Base-by-base conservation (phyloP, 2,797 vertebrate species). In the Nyctalus aviator region DNA sequence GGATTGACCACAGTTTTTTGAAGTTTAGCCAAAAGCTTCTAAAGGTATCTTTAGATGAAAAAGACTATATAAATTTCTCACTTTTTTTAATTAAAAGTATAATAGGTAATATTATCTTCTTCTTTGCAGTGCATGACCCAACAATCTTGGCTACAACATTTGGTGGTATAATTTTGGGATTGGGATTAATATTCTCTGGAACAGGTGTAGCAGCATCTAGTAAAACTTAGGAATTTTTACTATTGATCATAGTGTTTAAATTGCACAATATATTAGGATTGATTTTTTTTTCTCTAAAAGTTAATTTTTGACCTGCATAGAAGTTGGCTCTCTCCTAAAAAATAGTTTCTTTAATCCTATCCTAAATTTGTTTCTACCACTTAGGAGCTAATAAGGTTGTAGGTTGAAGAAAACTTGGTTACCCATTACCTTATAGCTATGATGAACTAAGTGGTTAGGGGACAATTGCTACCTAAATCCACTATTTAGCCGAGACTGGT, bases 141-240 rank as follows among this genome's bases (percentile, higher is more conserved):
- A 30, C 37, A 93, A 83, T 48, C 91, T 87, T 90, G 25, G 17
- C 95, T 69, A 93, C 95, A 84, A 93, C 94, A 64, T 8, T 95
- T 73, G 37, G 37, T 57, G 91, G 90, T 57, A 95, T 96, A 21
- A 93, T 88, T 0, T 92, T 96, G 41, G 94, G 96, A 21, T 98
- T 98, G 97, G 96, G 95, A 90, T 71, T 98, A 14, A 97, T 97
- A 64, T 83, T 69, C 57, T 93, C 95, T 95, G 95, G 79, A 86
- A 92, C 79, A 0, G 94, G 94, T 66, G 81, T 97, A 88, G 27
- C 50, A 92, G 57, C 64, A 41, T 21, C 96, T 64, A 96, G 76
- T 95, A 96, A 96, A 92, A 76, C 79, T 96, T 95, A 69, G 35
- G 25, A 35, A 44, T 78, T 91, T 83, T 86, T 84, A 55, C 78